Conservation (phyloP, 1,140 invertebrate species). For the Caerostris darwini region DNA sequence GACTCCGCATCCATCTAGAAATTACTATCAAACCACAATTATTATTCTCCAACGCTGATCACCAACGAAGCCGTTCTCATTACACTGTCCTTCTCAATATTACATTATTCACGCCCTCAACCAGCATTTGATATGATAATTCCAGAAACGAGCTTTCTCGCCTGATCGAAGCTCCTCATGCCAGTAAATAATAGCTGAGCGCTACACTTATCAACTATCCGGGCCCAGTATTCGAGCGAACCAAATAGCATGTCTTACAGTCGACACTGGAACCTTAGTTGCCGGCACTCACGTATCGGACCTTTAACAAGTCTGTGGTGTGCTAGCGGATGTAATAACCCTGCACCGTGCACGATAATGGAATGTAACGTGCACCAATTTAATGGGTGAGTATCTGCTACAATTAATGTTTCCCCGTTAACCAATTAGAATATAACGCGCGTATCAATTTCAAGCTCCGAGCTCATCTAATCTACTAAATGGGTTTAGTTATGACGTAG, state of each 20-base stretch:
- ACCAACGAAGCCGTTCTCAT: not conserved
- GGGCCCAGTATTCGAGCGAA: not conserved
- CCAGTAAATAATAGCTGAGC: slow-evolving; percentile 19
- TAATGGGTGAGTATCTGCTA: slow-evolving; percentile 52
- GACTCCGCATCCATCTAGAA: not conserved
- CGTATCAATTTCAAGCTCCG: slow-evolving; percentile 2
- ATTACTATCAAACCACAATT: slow-evolving; percentile 10
- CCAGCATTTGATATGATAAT: slow-evolving; percentile 20
- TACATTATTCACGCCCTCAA: slow-evolving; percentile 14
- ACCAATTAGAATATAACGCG: slow-evolving; percentile 51
- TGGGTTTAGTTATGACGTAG: slow-evolving; percentile 37
- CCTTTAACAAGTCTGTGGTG: slow-evolving; percentile 22
- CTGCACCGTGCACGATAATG: slow-evolving; percentile 31
- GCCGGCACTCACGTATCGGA: not conserved
- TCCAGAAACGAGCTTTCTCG: not conserved
- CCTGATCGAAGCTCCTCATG: slow-evolving; percentile 47
- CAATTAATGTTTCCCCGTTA: slow-evolving; percentile 57
- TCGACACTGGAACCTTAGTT: not conserved
- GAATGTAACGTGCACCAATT: slow-evolving; percentile 50
- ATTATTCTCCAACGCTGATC: not conserved
- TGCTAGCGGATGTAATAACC: slow-evolving; percentile 45
- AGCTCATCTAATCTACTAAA: not conserved
- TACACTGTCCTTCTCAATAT: not conserved
- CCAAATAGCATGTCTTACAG: slow-evolving; percentile 18
- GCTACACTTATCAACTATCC: not conserved